Conservation (phyloP, 2,888 invertebrate species). For the Limulus polyphemus region DNA sequence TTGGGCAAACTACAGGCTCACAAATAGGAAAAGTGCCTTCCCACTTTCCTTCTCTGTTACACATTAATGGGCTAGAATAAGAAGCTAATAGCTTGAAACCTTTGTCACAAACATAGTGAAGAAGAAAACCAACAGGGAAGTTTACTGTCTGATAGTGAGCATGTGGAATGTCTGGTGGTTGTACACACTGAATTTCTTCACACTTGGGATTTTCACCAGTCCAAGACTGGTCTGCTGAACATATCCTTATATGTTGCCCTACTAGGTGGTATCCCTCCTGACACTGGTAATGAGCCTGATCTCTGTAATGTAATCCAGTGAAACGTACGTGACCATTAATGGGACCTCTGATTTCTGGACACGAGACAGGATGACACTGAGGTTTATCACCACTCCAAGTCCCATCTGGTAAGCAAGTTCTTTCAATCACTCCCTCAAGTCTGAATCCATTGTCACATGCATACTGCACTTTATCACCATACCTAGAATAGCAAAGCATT, state of each 20-base stretch:
- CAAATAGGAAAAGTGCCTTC: conserved; percentile 27
- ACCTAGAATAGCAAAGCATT: conserved; percentile 25
- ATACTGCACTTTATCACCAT: conserved; percentile 30
- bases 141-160: not conserved
- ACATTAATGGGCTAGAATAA: not conserved
- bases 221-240: conserved; percentile 30
- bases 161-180: conserved; percentile 27
- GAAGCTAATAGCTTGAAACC: not conserved
- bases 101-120: not conserved
- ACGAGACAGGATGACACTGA: not conserved
- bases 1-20: conserved; percentile 28
- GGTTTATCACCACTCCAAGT: conserved; percentile 28
- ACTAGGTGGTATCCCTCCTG: conserved; percentile 14
- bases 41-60: conserved; percentile 24
- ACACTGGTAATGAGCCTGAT: conserved; percentile 15
- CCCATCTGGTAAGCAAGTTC: conserved; percentile 32
- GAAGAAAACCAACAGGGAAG: not conserved
- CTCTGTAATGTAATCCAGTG: conserved; percentile 4
- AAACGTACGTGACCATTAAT: conserved; percentile 24
- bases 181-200: not conserved
- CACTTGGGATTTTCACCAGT: conserved; percentile 30
- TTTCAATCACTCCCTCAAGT: conserved; percentile 29
- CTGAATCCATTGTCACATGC: conserved; percentile 32
- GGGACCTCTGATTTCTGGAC: conserved; percentile 27
- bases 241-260: conserved; percentile 23